phyloP scores from a whole-genome alignment of 2,113 vertebrate species.

The Tetrax tetrax region DNA sequence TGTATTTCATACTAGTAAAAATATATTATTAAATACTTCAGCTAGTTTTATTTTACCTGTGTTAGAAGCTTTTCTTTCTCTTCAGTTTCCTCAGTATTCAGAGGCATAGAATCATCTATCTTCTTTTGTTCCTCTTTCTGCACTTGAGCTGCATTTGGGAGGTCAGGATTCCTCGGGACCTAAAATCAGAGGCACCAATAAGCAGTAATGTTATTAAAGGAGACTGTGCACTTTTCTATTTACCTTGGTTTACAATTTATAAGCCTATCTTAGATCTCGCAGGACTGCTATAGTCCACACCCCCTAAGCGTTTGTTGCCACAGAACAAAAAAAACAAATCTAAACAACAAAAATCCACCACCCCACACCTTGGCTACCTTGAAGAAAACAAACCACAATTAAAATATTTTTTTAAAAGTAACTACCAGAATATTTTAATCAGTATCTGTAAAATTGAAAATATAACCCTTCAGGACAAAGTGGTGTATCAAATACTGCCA shows the following conservation, averaged over 20 bases:
- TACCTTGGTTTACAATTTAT: not conserved
- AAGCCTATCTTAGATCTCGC: not conserved
- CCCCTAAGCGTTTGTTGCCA: not conserved
- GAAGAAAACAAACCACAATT: no score
- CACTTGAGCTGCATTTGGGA: constrained; percentile 82
- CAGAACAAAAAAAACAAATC: not conserved
- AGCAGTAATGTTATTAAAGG: not conserved
- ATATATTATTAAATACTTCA: not conserved
- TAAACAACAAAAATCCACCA: no score
- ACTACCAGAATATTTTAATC: no score
- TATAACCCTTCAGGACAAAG: not conserved
- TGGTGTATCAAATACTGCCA: not conserved
- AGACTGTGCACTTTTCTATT: not conserved
- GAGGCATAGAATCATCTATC: constrained; percentile 87
- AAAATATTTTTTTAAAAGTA: no score
- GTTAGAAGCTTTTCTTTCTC: constrained; percentile 89
- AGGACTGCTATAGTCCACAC: not conserved
- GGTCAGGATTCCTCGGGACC: constrained; percentile 86
- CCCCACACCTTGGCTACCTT: no score
- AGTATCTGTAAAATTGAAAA: no score
- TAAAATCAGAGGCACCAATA: constrained; percentile 53
- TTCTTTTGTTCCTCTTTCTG: constrained; percentile 90
- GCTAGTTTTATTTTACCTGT: constrained; percentile 73
- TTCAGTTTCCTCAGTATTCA: constrained; percentile 83
- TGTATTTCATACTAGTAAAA: not conserved